Evolutionary conservation across 2,113 vertebrate species (phyloP), one percentile per base, ranked within the genome.

Genomic region (Catharus bicknelli): DNA sequence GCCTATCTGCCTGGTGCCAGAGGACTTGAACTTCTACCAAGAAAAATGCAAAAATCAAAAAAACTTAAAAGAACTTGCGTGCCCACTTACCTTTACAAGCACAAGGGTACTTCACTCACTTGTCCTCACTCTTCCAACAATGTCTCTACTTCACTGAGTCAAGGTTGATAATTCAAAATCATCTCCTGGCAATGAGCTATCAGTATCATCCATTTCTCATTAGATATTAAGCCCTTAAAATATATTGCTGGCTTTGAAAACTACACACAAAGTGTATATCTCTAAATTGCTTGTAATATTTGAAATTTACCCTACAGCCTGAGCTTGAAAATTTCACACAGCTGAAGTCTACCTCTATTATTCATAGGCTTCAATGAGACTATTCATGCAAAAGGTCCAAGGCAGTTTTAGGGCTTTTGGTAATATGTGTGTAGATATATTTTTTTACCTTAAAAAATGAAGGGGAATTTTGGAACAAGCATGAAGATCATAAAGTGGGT

Each of bases 371-470:
- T 87, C 92, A 94, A 90, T 58, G 30, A 92, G 90, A 73, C 69
- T 82, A 85, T 77, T 88, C 62, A 83, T 62, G 59, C 38, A 79
- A 84, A 78, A 86, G 38, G 80, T 88, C 64, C 62, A 68, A 81
- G 61, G 58, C 74, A 69, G 58, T 86, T 90, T 84, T 72, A 89
- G 54, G 38, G 86, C 69, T 93, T 89, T 83, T 7, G 3, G 63
- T 75, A 91, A 88, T 88, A 82, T 8, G 25, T 68, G 51, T 29
- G 45, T 57, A 72, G 45, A 58, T 94, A 64, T 66, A 86, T 82
- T 78, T 79, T 91, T 87, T 88, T 77, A 90, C 74, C 85, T 95
- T 90, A 72, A 92, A 95, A 96, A 95, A 95, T 82, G 83, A 95
- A 88, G 59, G 47, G 74, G 42, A 62, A 86, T 93, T 85, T 92